Base-by-base conservation (phyloP, 2,888 invertebrate species). In the Artemia sp. region DNA sequence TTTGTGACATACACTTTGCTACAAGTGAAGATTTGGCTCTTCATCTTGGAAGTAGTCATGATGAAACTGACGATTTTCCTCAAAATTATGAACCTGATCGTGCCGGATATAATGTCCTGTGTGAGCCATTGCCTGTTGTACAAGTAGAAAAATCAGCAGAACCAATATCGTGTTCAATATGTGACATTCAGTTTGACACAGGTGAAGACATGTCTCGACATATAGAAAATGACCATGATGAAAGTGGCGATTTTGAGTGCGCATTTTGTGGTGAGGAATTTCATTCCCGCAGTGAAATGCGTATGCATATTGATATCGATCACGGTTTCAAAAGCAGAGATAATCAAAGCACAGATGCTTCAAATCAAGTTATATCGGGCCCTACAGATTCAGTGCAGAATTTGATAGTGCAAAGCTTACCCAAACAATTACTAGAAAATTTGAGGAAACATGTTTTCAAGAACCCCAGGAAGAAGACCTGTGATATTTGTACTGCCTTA, bases 281-380 rank as follows among this genome's bases (percentile, higher is more conserved):
- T 24, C 14, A 58, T 10, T 58, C 64, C 10, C 64, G 64, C 10
- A 24, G 14, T 58, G 64, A 58, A 58, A 58, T 58, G 64, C 64
- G 64, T 9, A 58, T 58, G 64, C 64, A 58, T 24, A 58, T 58
- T 58, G 64, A 58, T 10, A 19, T 58, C 24, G 64, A 58, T n/a
- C 64, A 58, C 2, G 64, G 64, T 24, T 58, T 58, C 24, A 58
- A 58, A 24, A 58, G 5, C 38, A 38, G 38, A 5, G 38, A 38
- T 38, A 38, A 38, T 38, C 38, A 38, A 38, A 6, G 38, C 3
- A 38, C 38, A 38, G 38, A 38, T 38, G 6, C 38, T 38, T 38
- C 38, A 38, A 38, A 38, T 38, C 38, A 2, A 38, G 38, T 38
- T 6, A 38, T 38, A 38, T 38, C 38, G 6, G 38, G 38, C 38